Conservation (phyloP, 1,140 invertebrate genomes). For the Drosophila kanapiae region DNA sequence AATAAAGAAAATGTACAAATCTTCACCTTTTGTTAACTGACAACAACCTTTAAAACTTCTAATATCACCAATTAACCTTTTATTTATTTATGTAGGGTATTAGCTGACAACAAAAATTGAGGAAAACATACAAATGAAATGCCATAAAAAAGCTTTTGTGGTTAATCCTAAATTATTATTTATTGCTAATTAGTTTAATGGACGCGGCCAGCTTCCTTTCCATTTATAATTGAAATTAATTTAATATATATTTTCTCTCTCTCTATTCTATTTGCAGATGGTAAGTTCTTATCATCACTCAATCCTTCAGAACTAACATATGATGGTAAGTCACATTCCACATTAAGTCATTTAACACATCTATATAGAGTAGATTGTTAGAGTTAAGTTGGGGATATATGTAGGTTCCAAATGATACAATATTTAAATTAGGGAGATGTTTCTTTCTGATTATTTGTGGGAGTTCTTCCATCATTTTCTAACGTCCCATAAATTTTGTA, state of each 20-base stretch:
- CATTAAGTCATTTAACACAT: conserved; percentile 82
- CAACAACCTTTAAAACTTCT: background rate
- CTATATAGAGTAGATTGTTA: conserved; percentile 32
- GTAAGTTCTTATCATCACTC: conserved; percentile 85
- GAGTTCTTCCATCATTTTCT: background rate
- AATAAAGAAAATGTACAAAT: background rate
- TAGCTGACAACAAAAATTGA: background rate
- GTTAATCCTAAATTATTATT: conserved; percentile 30
- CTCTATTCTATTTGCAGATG: conserved; percentile 72
- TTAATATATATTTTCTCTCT: background rate
- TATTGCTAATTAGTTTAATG: conserved; percentile 51
- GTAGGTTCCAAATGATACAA: too few species aligned
- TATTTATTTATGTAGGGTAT: conserved; percentile 4
- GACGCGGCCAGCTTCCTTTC: conserved; percentile 9
- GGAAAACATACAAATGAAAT: background rate
- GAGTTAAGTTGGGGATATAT: conserved; percentile 1
- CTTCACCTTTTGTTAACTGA: background rate
- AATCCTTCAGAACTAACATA: conserved; percentile 85
- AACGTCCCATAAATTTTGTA: background rate
- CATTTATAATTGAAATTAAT: conserved; percentile 51
- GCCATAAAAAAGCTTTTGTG: background rate
- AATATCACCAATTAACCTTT: background rate
- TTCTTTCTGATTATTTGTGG: too few species aligned
- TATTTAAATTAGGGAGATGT: background rate
- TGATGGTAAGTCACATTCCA: conserved; percentile 85